A percentile compares a stretch with the other conserved stretches of the same genome.
These are phyloP conservation scores for Temnothorax nylanderi DNA, from an alignment of 1,140 invertebrate genomes.

Conservation along the genomic window DNA sequence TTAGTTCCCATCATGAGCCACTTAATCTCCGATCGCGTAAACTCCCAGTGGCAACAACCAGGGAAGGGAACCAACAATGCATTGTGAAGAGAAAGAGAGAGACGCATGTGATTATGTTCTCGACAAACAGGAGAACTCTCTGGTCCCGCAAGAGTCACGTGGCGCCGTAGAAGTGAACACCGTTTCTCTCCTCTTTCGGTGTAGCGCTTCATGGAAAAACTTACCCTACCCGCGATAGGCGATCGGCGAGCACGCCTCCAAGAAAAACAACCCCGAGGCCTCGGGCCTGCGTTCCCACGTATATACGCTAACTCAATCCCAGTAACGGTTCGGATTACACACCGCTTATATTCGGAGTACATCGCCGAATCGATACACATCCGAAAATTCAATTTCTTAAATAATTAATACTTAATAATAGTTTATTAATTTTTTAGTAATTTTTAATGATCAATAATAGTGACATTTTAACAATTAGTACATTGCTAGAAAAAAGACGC, in stretches of 20 bases:
- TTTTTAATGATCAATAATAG: background rate
- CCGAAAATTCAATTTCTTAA: background rate
- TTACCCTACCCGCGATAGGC: constrained; percentile 58
- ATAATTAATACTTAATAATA: background rate
- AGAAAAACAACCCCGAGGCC: constrained; percentile 79
- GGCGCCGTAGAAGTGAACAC: constrained; percentile 79
- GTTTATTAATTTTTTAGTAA: background rate
- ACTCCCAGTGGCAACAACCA: constrained; percentile 72
- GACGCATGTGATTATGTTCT: constrained; percentile 80
- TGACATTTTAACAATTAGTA: background rate
- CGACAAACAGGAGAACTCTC: constrained; percentile 74
- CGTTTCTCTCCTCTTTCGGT: constrained; percentile 59
- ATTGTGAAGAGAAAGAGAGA: constrained; percentile 41
- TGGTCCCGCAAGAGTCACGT: constrained; percentile 76
- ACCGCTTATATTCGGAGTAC: constrained; percentile 24
- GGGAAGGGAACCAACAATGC: constrained; percentile 52
- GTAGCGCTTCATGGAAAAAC: constrained; percentile 60
- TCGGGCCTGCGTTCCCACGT: constrained; percentile 80
- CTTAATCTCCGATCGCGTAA: constrained; percentile 82
- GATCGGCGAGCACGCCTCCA: constrained; percentile 70
- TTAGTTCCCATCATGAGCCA: constrained; percentile 83
- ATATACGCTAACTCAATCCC: constrained; percentile 61
- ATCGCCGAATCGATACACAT: background rate
- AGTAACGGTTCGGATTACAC: constrained; percentile 69
- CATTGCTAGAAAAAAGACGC: background rate